These are phyloP conservation scores for Rhyzopertha dominica DNA, from an alignment of 1,140 invertebrate genomes.

Conservation along the genomic window DNA sequence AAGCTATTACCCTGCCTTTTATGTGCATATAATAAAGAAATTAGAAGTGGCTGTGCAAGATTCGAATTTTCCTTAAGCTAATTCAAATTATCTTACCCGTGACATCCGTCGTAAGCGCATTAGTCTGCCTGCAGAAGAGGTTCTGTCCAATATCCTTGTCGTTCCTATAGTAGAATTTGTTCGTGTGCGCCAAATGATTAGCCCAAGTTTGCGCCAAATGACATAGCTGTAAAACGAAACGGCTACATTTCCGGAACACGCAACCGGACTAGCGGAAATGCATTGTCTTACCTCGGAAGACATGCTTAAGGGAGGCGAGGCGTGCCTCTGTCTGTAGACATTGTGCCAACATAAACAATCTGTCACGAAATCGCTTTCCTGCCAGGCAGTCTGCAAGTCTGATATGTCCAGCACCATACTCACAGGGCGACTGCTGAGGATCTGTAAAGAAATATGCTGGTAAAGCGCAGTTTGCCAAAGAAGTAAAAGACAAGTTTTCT, in stretches of 20 bases:
- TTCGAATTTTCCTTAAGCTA: background rate
- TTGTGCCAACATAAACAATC: conserved; percentile 78
- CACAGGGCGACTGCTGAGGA: conserved; percentile 50
- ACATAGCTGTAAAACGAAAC: conserved; percentile 58
- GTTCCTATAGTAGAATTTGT: conserved; percentile 70
- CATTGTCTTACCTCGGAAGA: conserved; percentile 62
- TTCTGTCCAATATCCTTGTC: conserved; percentile 71
- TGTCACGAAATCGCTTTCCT: conserved; percentile 73
- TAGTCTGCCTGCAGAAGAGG: conserved; percentile 66
- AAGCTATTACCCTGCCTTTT: too few relatives aligned
- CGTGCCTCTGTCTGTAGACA: conserved; percentile 68
- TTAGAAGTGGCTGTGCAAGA: background rate
- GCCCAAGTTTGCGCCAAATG: conserved; percentile 80
- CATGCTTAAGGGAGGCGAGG: conserved; percentile 64
- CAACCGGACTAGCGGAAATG: background rate
- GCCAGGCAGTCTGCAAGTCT: conserved; percentile 66
- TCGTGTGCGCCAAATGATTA: conserved; percentile 73
- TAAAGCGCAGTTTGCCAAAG: too few relatives aligned
- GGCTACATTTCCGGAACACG: conserved; percentile 2
- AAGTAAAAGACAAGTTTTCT: too few relatives aligned
- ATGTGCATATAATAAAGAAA: too few relatives aligned
- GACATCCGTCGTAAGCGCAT: conserved; percentile 58
- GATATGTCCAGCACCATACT: conserved; percentile 64
- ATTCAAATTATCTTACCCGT: conserved; percentile 47
- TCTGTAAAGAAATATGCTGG: conserved; percentile 37